phyloP scores from a whole-genome alignment of 1,140 invertebrate species.

The Neodiprion virginianus region DNA sequence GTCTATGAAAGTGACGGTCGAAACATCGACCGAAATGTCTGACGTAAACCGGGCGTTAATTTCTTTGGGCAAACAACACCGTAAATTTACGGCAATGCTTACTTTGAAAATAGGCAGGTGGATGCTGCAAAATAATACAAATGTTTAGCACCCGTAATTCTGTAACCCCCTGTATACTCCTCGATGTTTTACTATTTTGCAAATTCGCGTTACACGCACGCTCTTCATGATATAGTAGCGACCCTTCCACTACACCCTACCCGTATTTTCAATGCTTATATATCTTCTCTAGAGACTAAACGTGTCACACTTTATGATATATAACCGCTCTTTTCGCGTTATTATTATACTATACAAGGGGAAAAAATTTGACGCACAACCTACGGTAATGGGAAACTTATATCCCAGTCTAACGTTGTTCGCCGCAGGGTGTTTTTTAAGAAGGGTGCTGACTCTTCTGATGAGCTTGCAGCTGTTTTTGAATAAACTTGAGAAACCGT shows the following conservation, averaged over 20 bases:
- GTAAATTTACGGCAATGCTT: neutral
- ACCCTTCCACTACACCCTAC: neutral
- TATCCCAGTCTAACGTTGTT: no score
- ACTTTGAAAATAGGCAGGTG: neutral
- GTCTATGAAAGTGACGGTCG: neutral
- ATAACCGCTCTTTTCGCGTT: no score
- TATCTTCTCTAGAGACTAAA: neutral
- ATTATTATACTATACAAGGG: no score
- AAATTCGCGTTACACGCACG: neutral
- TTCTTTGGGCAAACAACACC: neutral
- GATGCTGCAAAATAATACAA: neutral
- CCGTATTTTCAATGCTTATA: neutral
- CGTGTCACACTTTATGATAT: neutral
- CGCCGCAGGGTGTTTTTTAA: no score
- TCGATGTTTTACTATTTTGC: neutral
- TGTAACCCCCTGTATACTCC: neutral
- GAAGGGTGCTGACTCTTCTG: no score
- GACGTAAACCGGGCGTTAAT: neutral
- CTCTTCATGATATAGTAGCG: no score
- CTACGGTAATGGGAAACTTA: no score
- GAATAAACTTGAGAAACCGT: no score
- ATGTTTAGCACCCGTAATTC: neutral
- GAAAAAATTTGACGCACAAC: no score
- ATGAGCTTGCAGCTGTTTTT: no score
- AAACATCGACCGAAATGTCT: neutral